phyloP scores from a whole-genome alignment of 2,888 invertebrate genomes.

The Acleris laterana region DNA sequence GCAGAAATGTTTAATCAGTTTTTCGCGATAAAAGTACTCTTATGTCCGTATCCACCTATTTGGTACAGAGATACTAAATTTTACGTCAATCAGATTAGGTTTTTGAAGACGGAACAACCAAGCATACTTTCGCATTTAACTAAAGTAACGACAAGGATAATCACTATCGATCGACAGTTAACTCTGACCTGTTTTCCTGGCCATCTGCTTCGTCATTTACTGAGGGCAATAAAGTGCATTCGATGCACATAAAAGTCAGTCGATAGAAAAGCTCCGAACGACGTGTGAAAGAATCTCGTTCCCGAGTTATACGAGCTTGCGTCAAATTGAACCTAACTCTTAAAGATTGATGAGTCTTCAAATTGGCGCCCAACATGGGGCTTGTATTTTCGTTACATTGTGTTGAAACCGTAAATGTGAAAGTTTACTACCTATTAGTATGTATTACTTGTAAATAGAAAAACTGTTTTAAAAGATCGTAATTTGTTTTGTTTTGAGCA shows the following conservation, averaged over 20 bases:
- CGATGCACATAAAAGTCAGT: constrained; percentile 20
- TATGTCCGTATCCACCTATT: too few species aligned
- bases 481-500: too few species aligned
- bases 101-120: too few species aligned
- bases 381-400: neutral
- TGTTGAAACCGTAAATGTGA: neutral
- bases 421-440: too few species aligned
- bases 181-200: neutral
- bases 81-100: too few species aligned
- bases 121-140: too few species aligned
- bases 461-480: too few species aligned
- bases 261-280: constrained; percentile 15
- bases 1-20: too few species aligned
- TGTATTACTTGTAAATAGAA: too few species aligned
- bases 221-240: constrained; percentile 21
- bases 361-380: constrained; percentile 10
- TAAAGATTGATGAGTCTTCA: constrained; percentile 31
- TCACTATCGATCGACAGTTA: neutral
- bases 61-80: too few species aligned
- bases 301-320: constrained; percentile 26
- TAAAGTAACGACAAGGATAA: neutral
- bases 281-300: constrained; percentile 26
- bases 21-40: too few species aligned
- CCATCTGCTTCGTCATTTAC: neutral
- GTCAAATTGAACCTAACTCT: constrained; percentile 29